Conservation (phyloP, 64 coral and sea anemone species). For the Actinia equina region DNA sequence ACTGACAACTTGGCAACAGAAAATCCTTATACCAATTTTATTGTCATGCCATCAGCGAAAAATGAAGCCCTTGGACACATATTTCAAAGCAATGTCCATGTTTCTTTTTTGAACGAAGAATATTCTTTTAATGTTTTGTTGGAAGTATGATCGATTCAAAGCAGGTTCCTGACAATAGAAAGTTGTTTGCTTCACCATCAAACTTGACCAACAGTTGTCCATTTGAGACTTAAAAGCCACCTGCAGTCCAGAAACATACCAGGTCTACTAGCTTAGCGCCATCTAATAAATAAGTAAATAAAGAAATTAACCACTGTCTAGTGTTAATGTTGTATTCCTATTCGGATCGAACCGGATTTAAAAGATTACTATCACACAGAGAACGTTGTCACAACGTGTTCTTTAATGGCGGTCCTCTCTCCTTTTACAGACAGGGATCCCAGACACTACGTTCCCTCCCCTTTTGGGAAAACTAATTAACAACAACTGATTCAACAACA, state of each 20-base stretch:
- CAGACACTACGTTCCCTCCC: too few species aligned
- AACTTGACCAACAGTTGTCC: conserved; percentile 24
- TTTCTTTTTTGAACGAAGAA: conserved; percentile 23
- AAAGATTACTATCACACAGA: too few species aligned
- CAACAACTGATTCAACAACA: too few species aligned
- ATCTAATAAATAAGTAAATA: conserved; percentile 22
- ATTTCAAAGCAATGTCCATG: conserved; percentile 18
- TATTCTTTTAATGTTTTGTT: conserved; percentile 31
- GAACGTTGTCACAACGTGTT: too few species aligned
- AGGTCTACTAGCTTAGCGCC: conserved; percentile 21
- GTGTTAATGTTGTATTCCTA: not conserved
- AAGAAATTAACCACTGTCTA: not conserved
- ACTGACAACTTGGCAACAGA: not conserved
- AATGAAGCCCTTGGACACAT: conserved; percentile 18
- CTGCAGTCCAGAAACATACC: conserved; percentile 45
- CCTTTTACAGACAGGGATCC: too few species aligned
- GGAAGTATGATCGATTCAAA: conserved; percentile 35
- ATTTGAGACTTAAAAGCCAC: not conserved
- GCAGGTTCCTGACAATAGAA: conserved; percentile 38
- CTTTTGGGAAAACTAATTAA: too few species aligned
- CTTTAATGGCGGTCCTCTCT: too few species aligned
- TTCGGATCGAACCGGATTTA: too few species aligned
- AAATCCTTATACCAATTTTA: too few species aligned
- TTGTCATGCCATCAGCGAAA: not conserved
- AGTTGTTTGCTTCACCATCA: conserved; percentile 18